Evolutionary conservation across 2,888 invertebrate genomes (phyloP), one percentile per base, ranked within the genome.

Genomic region (Gonocerus acuteangulatus): DNA sequence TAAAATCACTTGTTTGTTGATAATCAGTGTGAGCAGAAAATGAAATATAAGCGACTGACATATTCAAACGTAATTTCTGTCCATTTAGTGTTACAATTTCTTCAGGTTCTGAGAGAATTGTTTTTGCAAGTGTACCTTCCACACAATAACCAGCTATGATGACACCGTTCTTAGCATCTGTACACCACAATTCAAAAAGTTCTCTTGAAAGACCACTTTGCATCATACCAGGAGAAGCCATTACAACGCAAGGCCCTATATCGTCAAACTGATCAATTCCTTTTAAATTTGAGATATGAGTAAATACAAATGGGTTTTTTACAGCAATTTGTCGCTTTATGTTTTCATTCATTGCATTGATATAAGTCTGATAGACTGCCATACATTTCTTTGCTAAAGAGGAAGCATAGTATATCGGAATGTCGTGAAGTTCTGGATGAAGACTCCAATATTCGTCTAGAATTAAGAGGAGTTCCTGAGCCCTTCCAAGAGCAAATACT

Each of bases 181-280:
- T 92, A 75, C 99, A 99, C 99, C 99, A 99, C 9, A 86, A 89
- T 78, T 99, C 99, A 77, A 99, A 99, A 48, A 99, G 80, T 73
- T 99, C 99, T 32, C 97, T 78, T 0, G 95, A 96, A 19, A 99
- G 77, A 0, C 99, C 99, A 70, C 92, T 95, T 79, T 99, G 99
- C 92, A 99, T 92, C 97, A 99, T 99, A 73, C 99, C 99, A 0
- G 99, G 99, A 0, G 94, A 93, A 1, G 99, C 99, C 89, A 99
- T 91, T 22, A 99, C 89, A n/a, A 99, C 97, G 72, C 97, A 99
- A 0, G 99, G 99, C 0, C 99, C 99, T 60, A 96, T 91, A 75
- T 99, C 99, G 70, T 99, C 97, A 77, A 99, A 99, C 75, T 99
- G 96, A 73, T 99, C 99, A 71, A 99, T 96, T 45, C 96, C 93